These are phyloP conservation scores for Riparia riparia DNA, from an alignment of 2,113 vertebrate species.

Conservation along the genomic window DNA sequence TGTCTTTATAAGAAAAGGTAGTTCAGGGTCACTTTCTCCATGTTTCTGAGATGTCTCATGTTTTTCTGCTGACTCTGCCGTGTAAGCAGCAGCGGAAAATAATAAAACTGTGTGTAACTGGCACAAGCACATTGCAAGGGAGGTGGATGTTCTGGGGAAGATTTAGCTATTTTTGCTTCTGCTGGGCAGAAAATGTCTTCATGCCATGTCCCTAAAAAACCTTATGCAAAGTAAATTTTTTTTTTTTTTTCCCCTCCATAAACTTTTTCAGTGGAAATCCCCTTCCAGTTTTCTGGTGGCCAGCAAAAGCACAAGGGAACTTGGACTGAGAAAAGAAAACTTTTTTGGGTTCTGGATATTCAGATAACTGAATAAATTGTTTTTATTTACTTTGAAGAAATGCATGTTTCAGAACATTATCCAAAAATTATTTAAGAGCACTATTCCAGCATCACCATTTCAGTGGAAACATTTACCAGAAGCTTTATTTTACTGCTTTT, in stretches of 20 bases:
- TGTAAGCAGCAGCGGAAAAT: background rate
- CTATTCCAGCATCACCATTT: background rate
- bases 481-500: background rate
- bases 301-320: background rate
- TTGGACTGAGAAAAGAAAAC: background rate
- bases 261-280: background rate
- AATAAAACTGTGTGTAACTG: conserved; percentile 30
- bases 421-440: background rate
- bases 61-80: conserved; percentile 59
- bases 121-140: background rate
- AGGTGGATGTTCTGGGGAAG: conserved; percentile 18
- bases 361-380: background rate
- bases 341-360: background rate
- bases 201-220: conserved; percentile 32
- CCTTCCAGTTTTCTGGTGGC: background rate
- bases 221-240: conserved; percentile 9
- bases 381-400: background rate
- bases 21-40: background rate
- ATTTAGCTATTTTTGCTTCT: conserved; percentile 35
- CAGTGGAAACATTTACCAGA: background rate
- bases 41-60: conserved; percentile 9
- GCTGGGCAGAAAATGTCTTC: conserved; percentile 38
- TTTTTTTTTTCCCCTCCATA: accelerated
- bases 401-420: background rate
- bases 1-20: background rate